phyloP scores from a whole-genome alignment of 1,140 invertebrate species.

The Mesaphorura yosii region DNA sequence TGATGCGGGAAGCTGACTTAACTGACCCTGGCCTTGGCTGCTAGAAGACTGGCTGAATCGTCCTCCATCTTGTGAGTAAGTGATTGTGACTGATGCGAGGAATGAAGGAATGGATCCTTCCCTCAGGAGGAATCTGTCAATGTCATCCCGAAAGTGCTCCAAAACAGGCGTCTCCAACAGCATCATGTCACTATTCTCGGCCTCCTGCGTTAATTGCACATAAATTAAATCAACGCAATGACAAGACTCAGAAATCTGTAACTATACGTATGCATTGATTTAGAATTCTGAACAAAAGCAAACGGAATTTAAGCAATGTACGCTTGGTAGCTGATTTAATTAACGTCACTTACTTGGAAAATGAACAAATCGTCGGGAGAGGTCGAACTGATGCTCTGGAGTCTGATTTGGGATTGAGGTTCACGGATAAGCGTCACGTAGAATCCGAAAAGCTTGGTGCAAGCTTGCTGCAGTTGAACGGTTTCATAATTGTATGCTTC shows the following conservation, averaged over 20 bases:
- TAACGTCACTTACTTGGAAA: constrained; percentile 28
- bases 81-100: constrained; percentile 23
- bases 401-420: constrained; percentile 18
- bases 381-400: constrained; percentile 21
- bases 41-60: not conserved
- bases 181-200: constrained; percentile 26
- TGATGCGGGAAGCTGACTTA: not conserved
- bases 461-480: constrained; percentile 16
- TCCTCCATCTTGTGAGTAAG: constrained; percentile 13
- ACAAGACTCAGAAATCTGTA: not conserved
- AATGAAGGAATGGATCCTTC: constrained; percentile 25
- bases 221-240: not conserved
- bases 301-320: no score
- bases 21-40: constrained; percentile 5
- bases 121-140: constrained; percentile 21
- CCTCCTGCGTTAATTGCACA: constrained; percentile 16
- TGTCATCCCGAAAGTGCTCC: constrained; percentile 25
- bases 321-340: no score
- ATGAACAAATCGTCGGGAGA: constrained; percentile 20
- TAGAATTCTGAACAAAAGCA: no score
- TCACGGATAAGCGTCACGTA: constrained; percentile 23
- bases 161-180: constrained; percentile 27
- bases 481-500: constrained; percentile 30
- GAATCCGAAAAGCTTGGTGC: constrained; percentile 22
- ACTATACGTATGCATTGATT: no score